Evolutionary conservation across 64 coral and sea anemone genomes (phyloP).

Genomic region (Acropora tenuis): DNA sequence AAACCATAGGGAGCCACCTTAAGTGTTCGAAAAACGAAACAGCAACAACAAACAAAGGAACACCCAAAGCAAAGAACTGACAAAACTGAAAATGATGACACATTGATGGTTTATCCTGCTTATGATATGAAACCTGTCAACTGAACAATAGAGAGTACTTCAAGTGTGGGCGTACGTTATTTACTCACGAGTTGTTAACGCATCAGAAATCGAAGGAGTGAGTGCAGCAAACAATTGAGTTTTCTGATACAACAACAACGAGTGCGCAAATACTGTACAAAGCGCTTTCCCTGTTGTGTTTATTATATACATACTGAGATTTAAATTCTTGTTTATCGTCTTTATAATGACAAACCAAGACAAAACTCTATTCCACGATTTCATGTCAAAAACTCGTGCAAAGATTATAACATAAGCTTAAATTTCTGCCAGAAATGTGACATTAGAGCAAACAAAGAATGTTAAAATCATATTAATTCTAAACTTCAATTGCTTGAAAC

Average conservation of each 20-base stretch:
- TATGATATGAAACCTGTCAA: too few species aligned
- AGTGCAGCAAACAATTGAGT: not conserved
- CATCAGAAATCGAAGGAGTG: not conserved
- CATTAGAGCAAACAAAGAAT: not conserved
- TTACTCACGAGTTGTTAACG: not conserved
- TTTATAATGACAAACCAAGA: too few species aligned
- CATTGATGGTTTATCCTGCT: too few species aligned
- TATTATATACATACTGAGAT: constrained; percentile 2
- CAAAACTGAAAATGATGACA: too few species aligned
- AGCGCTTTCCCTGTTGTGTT: not conserved
- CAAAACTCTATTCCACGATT: too few species aligned
- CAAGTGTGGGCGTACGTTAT: not conserved
- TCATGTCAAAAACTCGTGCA: too few species aligned
- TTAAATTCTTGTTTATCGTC: not conserved
- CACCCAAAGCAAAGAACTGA: too few species aligned
- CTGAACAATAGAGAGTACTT: not conserved
- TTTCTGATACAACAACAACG: not conserved
- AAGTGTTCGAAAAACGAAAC: too few species aligned
- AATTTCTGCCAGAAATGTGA: not conserved
- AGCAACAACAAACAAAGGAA: too few species aligned
- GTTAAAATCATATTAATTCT: not conserved
- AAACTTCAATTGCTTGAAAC: not conserved
- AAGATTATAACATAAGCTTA: too few species aligned
- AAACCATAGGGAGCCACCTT: too few species aligned
- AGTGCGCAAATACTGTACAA: not conserved